Conservation (phyloP, 2,113 vertebrate species). For the Carassius gibelio region DNA sequence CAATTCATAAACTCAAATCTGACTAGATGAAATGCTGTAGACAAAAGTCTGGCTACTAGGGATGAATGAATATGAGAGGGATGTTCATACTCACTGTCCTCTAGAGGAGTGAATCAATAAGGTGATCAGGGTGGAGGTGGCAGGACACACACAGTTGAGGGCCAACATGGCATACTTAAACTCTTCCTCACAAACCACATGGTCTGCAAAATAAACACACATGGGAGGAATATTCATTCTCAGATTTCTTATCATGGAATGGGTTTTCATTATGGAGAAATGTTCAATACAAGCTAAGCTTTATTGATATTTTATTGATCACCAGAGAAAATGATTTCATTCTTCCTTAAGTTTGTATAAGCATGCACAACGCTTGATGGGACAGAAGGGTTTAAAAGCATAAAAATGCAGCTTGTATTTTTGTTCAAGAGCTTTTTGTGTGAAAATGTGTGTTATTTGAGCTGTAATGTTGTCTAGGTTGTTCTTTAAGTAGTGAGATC, state of each 20-base stretch:
- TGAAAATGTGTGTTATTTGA: not conserved
- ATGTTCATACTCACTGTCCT: slow-evolving; percentile 78
- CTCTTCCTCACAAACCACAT: slow-evolving; percentile 85
- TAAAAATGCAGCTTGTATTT: not conserved
- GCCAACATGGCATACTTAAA: slow-evolving; percentile 87
- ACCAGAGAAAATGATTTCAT: not conserved
- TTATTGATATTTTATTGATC: not conserved
- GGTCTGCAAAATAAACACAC: slow-evolving; percentile 68
- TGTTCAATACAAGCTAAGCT: not conserved
- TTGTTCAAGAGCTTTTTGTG: not conserved
- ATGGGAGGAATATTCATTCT: not conserved
- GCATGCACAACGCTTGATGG: not conserved
- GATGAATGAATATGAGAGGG: slow-evolving; percentile 22
- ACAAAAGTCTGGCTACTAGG: not conserved
- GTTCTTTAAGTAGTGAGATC: too few relatives aligned
- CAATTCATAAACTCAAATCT: not conserved
- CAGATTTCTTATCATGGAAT: not conserved
- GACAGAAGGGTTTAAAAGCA: not conserved
- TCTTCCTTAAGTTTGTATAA: not conserved
- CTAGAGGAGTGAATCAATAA: slow-evolving; percentile 83
- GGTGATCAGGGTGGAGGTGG: slow-evolving; percentile 83
- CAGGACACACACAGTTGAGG: slow-evolving; percentile 84
- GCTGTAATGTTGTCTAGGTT: not conserved
- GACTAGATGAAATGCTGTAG: not conserved
- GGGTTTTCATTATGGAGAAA: not conserved